phyloP scores from a whole-genome alignment of 2,113 vertebrate species.

The Antennarius striatus region DNA sequence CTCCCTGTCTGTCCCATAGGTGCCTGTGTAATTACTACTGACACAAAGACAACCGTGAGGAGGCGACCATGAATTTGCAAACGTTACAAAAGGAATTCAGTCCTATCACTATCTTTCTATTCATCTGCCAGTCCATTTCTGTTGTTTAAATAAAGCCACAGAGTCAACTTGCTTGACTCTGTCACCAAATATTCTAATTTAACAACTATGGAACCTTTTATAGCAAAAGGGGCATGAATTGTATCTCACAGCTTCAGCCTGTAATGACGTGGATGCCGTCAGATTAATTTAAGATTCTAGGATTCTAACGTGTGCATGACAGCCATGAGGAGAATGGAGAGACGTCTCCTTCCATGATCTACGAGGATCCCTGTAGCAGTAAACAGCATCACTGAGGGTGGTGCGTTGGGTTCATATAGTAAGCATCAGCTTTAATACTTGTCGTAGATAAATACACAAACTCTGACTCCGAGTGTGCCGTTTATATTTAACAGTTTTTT shows the following conservation, averaged over 20 bases:
- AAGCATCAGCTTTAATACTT: conserved; percentile 25
- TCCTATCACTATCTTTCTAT: conserved; percentile 50
- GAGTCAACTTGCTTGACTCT: conserved; percentile 44
- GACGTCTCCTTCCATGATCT: conserved; percentile 30
- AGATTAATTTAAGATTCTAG: conserved; percentile 41
- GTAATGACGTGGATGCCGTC: conserved; percentile 8
- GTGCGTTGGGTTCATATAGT: conserved; percentile 13
- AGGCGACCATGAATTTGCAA: conserved; percentile 58
- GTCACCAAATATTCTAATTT: conserved; percentile 33
- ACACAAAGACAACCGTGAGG: conserved; percentile 55
- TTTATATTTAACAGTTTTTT: no score
- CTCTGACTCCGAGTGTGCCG: conserved; percentile 11
- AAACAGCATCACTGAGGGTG: conserved; percentile 41
- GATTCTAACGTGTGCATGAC: conserved; percentile 34
- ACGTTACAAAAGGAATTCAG: conserved; percentile 62
- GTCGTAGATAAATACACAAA: conserved; percentile 30
- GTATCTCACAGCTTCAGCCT: conserved; percentile 33
- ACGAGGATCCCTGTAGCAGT: conserved; percentile 24
- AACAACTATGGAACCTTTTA: conserved; percentile 28
- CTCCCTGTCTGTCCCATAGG: conserved; percentile 54
- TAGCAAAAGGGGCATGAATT: conserved; percentile 31
- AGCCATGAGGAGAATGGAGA: conserved; percentile 32
- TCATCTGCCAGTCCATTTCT: conserved; percentile 26
- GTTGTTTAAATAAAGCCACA: conserved; percentile 29
- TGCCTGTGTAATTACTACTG: conserved; percentile 59